phyloP scores from a whole-genome alignment of 2,888 invertebrate genomes.

The Suillia variegata region DNA sequence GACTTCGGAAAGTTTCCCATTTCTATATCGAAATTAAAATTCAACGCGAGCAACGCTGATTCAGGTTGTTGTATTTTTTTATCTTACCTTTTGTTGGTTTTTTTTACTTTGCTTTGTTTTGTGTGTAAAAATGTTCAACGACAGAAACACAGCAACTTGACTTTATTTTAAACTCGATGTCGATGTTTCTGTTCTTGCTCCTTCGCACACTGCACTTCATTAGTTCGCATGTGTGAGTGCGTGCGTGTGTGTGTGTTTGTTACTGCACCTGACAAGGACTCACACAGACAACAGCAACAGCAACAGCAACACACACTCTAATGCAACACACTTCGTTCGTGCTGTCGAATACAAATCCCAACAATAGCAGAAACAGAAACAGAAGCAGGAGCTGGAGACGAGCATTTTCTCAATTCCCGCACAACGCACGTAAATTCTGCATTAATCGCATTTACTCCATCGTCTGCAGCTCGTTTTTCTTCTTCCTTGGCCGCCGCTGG shows the following conservation, averaged over 20 bases:
- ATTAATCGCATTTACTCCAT: not conserved
- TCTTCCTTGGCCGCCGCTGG: not conserved
- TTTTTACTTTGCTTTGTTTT: too few species aligned
- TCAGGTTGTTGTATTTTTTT: not conserved
- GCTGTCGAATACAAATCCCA: not conserved
- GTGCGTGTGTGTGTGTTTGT: not conserved
- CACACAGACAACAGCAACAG: not conserved
- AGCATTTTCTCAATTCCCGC: not conserved
- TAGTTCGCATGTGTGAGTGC: not conserved
- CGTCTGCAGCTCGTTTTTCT: not conserved
- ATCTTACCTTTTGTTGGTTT: too few species aligned
- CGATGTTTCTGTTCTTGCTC: not conserved
- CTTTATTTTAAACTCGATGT: not conserved
- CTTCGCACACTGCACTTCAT: not conserved
- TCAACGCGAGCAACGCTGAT: too few species aligned
- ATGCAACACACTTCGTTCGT: not conserved
- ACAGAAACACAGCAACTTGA: conserved; percentile 1
- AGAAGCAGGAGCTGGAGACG: not conserved
- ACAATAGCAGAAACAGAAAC: not conserved
- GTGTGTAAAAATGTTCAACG: too few species aligned
- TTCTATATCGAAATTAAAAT: too few species aligned
- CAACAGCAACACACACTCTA: not conserved
- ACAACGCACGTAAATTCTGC: not conserved
- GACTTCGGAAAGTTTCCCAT: too few species aligned
- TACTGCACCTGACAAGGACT: not conserved